These are phyloP conservation scores for Istiophorus platypterus DNA, from an alignment of 2,113 vertebrate species.

Conservation along the genomic window DNA sequence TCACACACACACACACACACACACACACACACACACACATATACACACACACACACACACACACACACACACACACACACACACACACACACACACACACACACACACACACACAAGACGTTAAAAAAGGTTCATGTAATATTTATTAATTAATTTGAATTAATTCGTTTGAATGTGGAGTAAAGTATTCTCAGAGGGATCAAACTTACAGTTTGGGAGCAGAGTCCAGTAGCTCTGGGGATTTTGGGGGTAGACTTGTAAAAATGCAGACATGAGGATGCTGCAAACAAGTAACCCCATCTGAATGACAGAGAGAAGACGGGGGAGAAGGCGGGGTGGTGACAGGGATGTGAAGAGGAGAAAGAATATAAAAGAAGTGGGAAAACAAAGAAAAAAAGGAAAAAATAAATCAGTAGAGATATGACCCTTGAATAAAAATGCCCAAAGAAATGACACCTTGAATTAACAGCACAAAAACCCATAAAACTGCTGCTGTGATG, in stretches of 20 bases:
- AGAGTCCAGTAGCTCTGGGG: constrained; percentile 59
- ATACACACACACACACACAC: no score
- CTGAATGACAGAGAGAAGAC: constrained; percentile 37
- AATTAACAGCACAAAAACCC: background rate
- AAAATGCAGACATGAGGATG: constrained; percentile 28
- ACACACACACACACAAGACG: no score
- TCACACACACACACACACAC: no score
- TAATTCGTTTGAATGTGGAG: background rate
- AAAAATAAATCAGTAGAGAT: background rate
- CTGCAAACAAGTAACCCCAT: constrained; percentile 55
- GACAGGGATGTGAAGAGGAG: no score
- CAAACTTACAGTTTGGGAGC: constrained; percentile 62
- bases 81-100: no score
- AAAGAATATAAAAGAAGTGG: background rate
- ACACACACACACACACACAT: no score
- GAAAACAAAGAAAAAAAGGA: background rate
- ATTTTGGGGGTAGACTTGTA: constrained; percentile 48
- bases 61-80: no score
- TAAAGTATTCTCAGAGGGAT: background rate
- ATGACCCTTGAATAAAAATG: background rate
- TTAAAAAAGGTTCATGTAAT: background rate
- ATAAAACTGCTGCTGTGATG: background rate
- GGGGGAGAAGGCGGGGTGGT: background rate
- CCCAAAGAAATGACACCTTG: background rate
- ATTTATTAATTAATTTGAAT: no score